phyloP scores from a whole-genome alignment of 2,797 vertebrate genomes.

The Perodicticus potto region DNA sequence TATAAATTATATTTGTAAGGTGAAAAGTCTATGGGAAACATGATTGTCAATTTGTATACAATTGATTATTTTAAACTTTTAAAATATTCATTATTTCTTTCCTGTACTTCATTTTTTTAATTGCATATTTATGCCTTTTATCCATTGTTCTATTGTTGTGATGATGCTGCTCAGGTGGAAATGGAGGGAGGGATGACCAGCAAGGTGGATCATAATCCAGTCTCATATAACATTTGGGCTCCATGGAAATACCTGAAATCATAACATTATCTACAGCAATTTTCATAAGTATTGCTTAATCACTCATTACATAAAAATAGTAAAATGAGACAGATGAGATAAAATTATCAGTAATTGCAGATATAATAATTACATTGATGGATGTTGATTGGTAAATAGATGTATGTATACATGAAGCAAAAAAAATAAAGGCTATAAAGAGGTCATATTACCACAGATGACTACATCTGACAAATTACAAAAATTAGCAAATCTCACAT shows the following conservation, averaged over 20 bases:
- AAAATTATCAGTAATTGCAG: background rate
- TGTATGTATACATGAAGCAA: background rate
- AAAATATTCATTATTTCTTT: background rate
- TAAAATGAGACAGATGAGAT: slow-evolving; percentile 8
- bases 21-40: background rate
- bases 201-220: background rate
- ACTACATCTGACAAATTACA: slow-evolving; percentile 24
- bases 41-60: background rate
- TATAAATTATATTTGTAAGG: background rate
- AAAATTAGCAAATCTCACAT: background rate
- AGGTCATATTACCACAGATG: background rate
- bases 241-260: background rate
- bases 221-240: background rate
- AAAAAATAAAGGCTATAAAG: background rate
- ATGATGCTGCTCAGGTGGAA: background rate
- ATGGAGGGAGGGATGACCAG: background rate
- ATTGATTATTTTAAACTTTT: background rate
- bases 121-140: background rate
- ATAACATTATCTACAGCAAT: background rate
- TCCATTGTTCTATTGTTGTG: background rate
- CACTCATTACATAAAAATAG: slow-evolving; percentile 32
- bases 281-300: slow-evolving; percentile 44
- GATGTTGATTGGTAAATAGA: background rate
- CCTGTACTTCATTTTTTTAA: slow-evolving; percentile 6
- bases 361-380: background rate